Percentiles rank a stretch among this genome's conserved stretches.
These are phyloP conservation scores for Apogon talboti DNA, from an alignment of 2,797 vertebrate species.

Conservation along the genomic window DNA sequence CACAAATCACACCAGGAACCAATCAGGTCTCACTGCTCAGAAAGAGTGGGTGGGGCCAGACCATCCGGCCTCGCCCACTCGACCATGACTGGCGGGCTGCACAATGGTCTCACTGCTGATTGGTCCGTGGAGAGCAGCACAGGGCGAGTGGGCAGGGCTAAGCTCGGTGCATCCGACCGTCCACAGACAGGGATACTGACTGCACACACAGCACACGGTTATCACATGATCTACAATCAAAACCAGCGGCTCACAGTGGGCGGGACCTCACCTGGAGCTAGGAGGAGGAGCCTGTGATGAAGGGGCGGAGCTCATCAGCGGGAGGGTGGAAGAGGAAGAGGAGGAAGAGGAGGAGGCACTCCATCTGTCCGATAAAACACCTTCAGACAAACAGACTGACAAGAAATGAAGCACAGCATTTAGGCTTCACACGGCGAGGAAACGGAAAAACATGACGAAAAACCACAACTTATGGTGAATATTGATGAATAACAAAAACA, in stretches of 20 bases:
- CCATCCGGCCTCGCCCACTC: slow-evolving; percentile 84
- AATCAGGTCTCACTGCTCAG: slow-evolving; percentile 66
- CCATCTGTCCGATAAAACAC: slow-evolving; percentile 84
- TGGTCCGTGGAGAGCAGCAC: slow-evolving; percentile 76
- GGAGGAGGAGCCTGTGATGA: slow-evolving; percentile 47
- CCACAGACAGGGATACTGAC: slow-evolving; percentile 93
- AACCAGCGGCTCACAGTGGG: not conserved
- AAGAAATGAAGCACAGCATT: no score
- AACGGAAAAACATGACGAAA: no score
- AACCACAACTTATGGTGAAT: no score
- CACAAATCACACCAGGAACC: not conserved
- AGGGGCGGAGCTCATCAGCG: slow-evolving; percentile 51
- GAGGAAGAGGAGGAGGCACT: slow-evolving; percentile 76
- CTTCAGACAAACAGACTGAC: slow-evolving; percentile 53
- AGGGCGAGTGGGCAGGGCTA: slow-evolving; percentile 82
- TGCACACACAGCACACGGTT: slow-evolving; percentile 60
- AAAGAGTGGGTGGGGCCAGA: slow-evolving; percentile 87
- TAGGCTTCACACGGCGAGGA: no score
- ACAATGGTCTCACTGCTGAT: slow-evolving; percentile 81
- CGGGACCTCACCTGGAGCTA: slow-evolving; percentile 57
- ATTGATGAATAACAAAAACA: no score
- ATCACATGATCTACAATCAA: not conserved
- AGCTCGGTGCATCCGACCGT: slow-evolving; percentile 86
- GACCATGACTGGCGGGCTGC: slow-evolving; percentile 79
- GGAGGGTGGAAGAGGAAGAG: slow-evolving; percentile 81